Evolutionary conservation across 2,113 vertebrate genomes (phyloP).

Genomic region (Brachirus orientalis): DNA sequence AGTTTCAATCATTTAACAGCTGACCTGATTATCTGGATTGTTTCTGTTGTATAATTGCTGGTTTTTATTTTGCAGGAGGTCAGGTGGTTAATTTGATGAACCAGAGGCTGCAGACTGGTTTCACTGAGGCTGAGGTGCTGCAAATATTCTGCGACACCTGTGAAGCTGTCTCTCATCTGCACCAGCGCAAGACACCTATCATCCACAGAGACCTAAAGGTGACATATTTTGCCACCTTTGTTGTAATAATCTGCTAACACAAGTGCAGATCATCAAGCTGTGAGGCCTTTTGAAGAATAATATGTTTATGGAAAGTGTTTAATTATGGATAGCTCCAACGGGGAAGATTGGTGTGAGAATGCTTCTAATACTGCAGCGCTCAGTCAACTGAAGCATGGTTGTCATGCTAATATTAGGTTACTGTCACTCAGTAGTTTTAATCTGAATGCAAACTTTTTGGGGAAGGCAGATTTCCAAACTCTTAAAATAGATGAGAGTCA

Average conservation of each 20-base stretch:
- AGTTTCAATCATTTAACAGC: neutral
- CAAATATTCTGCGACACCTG: conserved; percentile 98
- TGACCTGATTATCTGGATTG: no score
- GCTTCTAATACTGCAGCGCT: conserved; percentile 1
- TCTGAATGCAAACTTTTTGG: neutral
- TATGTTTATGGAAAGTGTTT: conserved; percentile 26
- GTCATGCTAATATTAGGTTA: conserved; percentile 5
- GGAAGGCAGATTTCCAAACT: no score
- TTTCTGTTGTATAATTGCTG: neutral
- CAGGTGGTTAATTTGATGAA: conserved; percentile 99
- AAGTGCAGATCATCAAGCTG: conserved; percentile 2
- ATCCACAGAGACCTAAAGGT: conserved; percentile 98
- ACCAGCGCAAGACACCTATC: conserved; percentile 94
- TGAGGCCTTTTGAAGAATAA: conserved; percentile 9
- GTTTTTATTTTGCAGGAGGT: conserved; percentile 83
- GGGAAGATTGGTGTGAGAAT: conserved; percentile 28
- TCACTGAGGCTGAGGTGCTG: conserved; percentile 93
- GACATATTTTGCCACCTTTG: conserved; percentile 26
- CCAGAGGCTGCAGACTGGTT: conserved; percentile 94
- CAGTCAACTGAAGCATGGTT: neutral
- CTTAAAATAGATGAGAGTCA: neutral
- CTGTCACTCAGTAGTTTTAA: conserved; percentile 7
- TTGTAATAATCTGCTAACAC: neutral
- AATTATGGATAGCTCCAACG: conserved; percentile 29
- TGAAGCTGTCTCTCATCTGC: conserved; percentile 92